phyloP scores from a whole-genome alignment of 2,113 vertebrate genomes.

The Myotis yumanensis region DNA sequence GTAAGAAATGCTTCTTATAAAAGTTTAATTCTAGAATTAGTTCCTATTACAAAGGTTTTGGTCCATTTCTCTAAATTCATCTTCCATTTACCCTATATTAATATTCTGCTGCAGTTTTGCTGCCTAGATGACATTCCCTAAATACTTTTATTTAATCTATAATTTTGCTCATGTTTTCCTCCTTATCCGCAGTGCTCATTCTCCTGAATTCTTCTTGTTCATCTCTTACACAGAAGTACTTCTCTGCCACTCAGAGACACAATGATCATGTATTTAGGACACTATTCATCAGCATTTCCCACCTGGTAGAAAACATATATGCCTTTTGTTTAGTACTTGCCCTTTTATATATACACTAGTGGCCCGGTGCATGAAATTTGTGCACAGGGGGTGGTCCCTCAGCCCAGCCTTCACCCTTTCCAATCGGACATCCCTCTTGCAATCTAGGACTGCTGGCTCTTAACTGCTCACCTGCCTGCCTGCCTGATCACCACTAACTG shows the following conservation, averaged over 20 bases:
- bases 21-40: constrained; percentile 3
- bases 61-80: neutral
- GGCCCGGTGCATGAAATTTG: too few relatives aligned
- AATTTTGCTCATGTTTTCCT: neutral
- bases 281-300: neutral
- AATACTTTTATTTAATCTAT: neutral
- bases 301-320: neutral
- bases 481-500: too few relatives aligned
- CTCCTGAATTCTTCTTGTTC: neutral
- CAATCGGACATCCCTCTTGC: too few relatives aligned
- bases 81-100: neutral
- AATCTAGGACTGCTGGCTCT: too few relatives aligned
- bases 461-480: too few relatives aligned
- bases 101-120: neutral
- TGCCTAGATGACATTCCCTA: too few relatives aligned
- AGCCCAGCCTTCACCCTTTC: too few relatives aligned
- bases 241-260: neutral
- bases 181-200: neutral
- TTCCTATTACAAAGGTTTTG: neutral
- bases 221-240: neutral
- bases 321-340: neutral
- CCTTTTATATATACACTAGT: neutral
- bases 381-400: too few relatives aligned
- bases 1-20: neutral
- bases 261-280: neutral